Base-by-base conservation (phyloP, 2,888 invertebrate species). In the Druceiella hillmani region DNA sequence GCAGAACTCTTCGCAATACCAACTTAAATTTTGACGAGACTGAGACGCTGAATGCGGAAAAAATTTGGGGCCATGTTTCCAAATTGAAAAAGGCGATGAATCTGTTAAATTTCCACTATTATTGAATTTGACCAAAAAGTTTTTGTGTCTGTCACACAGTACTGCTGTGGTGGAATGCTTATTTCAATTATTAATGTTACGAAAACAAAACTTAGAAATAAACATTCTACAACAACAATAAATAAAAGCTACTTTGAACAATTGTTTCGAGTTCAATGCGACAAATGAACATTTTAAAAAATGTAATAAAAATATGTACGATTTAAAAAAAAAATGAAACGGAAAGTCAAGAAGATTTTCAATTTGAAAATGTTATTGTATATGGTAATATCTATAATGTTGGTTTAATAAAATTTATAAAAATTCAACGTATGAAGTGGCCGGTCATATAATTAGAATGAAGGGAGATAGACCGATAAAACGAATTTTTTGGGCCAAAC, bases 141-240 rank as follows among this genome's bases (percentile, higher is more conserved):
- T 27, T 27, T 12, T 27, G 10, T 27, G 27, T 27, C 10, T 27
- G 27, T 12, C 27, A 5, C 27, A 27, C 27, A 27, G 27, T 27
- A 27, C 27, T 27, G 27, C 27, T 27, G 11, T n/a, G n/a, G 27
- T 10, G 11, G 27, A 27, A 27, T 12, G 27, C 27, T 27, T 27
- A 12, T 27, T 27, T n/a, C n/a, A n/a, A 27, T 6, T 12, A 27
- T 27, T 27, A 27, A 27, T 27, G 7, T 27, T 27, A 27, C 11
- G 27, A 27, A 27, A 27, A 27, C 27, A 5, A 27, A 27, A 10
- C 27, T 5, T 7, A 27, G 27, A 27, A 27, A 27, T 27, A 27
- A 27, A 27, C 27, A 10, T 27, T 27, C 27, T 27, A 27, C 27
- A 12, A 27, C 27, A 5, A 27, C 27, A 27, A 27, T 27, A 27